A percentile compares a stretch with the other conserved stretches of the same genome.
Conservation (phyloP, 2,888 invertebrate species). For the Lepetodrilus schrolli region DNA sequence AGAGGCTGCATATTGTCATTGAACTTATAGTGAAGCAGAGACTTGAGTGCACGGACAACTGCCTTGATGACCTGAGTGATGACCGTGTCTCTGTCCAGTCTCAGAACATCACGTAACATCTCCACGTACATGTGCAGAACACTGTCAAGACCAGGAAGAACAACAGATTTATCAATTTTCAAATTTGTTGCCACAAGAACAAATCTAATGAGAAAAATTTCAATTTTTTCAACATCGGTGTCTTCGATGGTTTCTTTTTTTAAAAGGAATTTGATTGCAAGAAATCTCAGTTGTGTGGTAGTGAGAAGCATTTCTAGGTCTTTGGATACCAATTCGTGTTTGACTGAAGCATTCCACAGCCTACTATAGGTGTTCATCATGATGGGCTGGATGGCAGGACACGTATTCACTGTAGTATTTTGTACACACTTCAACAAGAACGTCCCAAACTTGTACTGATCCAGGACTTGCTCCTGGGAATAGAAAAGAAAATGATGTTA, state of each 20-base stretch:
- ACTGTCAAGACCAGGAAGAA: background rate
- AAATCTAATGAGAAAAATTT: background rate
- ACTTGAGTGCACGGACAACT: background rate
- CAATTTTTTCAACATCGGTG: constrained; percentile 10
- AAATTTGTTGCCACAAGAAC: background rate
- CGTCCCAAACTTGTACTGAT: background rate
- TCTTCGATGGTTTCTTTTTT: constrained; percentile 10
- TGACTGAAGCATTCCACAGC: constrained; percentile 32
- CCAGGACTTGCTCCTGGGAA: too few relatives aligned
- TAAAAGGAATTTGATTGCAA: constrained; percentile 2
- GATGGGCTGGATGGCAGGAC: background rate
- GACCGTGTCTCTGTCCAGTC: background rate
- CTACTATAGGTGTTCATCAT: constrained; percentile 23
- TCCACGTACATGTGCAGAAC: background rate
- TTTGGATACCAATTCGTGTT: background rate
- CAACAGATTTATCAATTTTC: background rate
- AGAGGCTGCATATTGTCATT: background rate
- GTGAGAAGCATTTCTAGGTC: background rate
- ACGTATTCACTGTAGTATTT: background rate
- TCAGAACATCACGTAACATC: background rate
- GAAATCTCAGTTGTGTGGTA: constrained; percentile 7
- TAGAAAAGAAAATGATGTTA: too few relatives aligned
- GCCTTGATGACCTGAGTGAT: background rate
- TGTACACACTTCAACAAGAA: background rate
- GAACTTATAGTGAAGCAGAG: constrained; percentile 4